Evolutionary conservation across 2,113 vertebrate genomes (phyloP).

Genomic region (Onychorhynchus coronatus): DNA sequence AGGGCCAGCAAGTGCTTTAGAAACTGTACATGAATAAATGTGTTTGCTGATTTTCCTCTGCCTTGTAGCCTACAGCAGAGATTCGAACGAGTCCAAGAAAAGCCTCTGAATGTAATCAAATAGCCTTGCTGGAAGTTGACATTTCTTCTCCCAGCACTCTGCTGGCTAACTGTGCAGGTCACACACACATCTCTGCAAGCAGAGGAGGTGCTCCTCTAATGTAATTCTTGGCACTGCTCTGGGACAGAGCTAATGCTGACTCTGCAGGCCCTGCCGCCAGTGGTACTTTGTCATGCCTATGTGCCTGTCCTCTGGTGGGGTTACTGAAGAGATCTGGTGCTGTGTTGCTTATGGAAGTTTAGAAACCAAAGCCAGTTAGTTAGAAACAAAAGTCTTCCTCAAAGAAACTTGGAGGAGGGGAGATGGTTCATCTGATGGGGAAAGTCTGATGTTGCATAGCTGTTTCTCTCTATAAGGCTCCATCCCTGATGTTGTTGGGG

Average conservation of each 20-base stretch:
- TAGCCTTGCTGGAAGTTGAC: neutral
- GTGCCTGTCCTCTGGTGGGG: neutral
- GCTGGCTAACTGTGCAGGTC: conserved; percentile 1
- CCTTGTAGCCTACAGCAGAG: neutral
- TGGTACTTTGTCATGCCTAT: neutral
- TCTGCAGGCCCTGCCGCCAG: neutral
- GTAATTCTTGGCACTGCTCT: conserved; percentile 4
- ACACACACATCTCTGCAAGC: neutral
- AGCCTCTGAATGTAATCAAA: conserved; percentile 3
- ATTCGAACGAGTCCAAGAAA: neutral
- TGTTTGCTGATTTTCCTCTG: neutral
- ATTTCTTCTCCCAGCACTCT: neutral
- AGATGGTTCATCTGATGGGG: neutral
- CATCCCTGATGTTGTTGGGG: neutral
- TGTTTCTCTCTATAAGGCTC: neutral
- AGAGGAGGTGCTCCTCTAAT: neutral
- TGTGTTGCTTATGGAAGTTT: neutral
- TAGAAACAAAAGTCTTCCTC: neutral
- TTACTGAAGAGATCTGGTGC: neutral
- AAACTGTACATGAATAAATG: neutral
- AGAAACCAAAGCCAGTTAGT: neutral
- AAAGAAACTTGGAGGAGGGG: neutral
- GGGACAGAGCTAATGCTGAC: conserved; percentile 29
- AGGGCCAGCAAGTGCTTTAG: neutral
- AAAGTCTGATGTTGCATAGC: neutral